Base-by-base conservation (phyloP, 2,113 vertebrate genomes). In the Cygnus atratus region DNA sequence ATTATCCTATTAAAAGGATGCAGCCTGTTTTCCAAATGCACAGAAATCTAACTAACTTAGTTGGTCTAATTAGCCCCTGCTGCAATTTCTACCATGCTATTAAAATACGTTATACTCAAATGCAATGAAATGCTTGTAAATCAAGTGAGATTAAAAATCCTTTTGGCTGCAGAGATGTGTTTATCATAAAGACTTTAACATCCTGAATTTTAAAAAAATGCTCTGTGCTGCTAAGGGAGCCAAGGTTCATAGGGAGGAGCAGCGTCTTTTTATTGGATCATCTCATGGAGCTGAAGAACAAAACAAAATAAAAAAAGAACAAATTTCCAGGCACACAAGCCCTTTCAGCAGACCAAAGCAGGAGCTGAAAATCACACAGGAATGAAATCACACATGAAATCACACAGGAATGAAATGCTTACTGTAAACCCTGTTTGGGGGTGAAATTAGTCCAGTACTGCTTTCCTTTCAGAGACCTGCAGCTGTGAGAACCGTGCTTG, bases 61-160 rank as follows among this genome's bases (percentile, higher is more conserved):
- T 89, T 84, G 85, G 76, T 76, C 77, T 92, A 87, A 95, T 96
- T 94, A 96, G 88, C 81, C 90, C 93, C 88, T 10, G 75, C 92
- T 95, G 86, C 87, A 87, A 87, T 93, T 94, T 96, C 93, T 89
- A 93, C 88, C 86, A 9, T 39, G 92, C 77, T 65, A 87, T 95
- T 96, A 87, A 87, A 96, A 92, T 92, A 95, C 2, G 15, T 87
- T 89, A 46, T 65, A 68, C 90, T 94, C 92, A 61, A 84, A 94
- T 76, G 84, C 88, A 94, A 94, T 95, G 95, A 96, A 96, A 93
- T 92, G 92, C 95, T 85, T 96, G 96, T 96, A 96, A 95, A 96
- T 97, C 96, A 96, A 93, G 91, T 14, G 87, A 96, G 96, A 95
- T 94, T 96, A 89, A 97, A 94, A 92, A 96, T 91, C 91, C 86